phyloP scores from a whole-genome alignment of 2,797 vertebrate genomes.

The Dallia pectoralis region DNA sequence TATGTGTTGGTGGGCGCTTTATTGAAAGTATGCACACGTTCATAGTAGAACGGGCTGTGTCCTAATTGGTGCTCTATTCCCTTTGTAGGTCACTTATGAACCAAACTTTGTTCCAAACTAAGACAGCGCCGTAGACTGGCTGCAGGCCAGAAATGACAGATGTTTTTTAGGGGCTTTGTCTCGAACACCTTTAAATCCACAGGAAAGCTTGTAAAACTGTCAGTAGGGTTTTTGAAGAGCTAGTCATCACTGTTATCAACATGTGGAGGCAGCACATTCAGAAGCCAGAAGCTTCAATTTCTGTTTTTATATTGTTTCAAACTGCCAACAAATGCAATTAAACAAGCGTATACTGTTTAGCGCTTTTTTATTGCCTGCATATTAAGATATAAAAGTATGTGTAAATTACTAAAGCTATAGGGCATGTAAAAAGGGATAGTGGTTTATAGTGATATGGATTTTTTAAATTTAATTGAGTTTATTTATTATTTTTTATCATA shows the following conservation, averaged over 20 bases:
- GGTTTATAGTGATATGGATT: background rate
- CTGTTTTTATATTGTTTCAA: background rate
- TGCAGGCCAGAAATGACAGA: conserved; percentile 1
- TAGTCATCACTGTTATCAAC: conserved; percentile 2
- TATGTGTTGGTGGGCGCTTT: background rate
- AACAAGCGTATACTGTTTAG: background rate
- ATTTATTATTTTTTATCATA: background rate
- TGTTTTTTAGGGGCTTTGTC: background rate
- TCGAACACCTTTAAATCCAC: background rate
- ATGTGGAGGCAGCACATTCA: conserved; percentile 5
- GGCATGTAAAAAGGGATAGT: background rate
- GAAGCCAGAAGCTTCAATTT: background rate
- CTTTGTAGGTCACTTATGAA: background rate
- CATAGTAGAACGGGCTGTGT: background rate
- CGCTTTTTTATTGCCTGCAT: background rate
- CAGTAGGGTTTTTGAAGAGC: background rate
- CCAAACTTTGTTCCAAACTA: background rate
- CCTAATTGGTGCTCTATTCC: background rate
- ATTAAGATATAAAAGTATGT: background rate
- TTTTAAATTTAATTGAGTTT: too few species aligned
- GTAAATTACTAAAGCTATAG: background rate
- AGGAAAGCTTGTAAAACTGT: background rate
- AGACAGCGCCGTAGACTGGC: background rate
- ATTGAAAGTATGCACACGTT: conserved; percentile 1
- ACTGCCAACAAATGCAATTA: background rate